Conservation (phyloP, 2,113 vertebrate species). For the Toxostoma redivivum region DNA sequence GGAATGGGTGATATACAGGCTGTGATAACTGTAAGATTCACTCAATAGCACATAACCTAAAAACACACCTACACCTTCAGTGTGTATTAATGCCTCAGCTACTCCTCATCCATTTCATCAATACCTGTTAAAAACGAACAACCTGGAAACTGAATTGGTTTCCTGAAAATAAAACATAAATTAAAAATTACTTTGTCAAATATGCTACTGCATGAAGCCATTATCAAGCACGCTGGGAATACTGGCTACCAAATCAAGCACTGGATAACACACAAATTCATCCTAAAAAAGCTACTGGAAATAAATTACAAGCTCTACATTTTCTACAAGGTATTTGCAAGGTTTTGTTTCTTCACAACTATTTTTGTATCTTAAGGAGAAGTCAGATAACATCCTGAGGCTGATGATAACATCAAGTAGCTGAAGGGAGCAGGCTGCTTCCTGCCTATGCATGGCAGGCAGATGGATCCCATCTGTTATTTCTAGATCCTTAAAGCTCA, state of each 20-base stretch:
- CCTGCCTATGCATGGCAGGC: not conserved
- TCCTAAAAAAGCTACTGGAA: not conserved
- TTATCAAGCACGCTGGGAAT: not conserved
- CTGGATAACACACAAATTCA: not conserved
- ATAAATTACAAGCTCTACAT: not conserved
- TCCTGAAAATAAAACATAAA: not conserved
- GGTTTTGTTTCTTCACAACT: not conserved
- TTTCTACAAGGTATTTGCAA: not conserved
- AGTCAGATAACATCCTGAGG: not conserved
- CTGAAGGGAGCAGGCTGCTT: not conserved
- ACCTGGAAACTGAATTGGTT: not conserved
- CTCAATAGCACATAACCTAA: not conserved
- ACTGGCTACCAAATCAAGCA: not conserved
- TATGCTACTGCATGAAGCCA: not conserved
- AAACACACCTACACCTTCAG: not conserved
- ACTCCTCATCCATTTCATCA: not conserved
- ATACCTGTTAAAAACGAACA: not conserved
- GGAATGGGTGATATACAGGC: not conserved
- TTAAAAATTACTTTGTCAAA: not conserved
- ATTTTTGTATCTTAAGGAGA: not conserved
- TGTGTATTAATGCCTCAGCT: not conserved
- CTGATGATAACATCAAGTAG: not conserved
- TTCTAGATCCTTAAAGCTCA: not conserved
- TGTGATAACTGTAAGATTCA: not conserved
- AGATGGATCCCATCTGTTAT: not conserved